A percentile compares a stretch with the other conserved stretches of the same genome.
These are phyloP conservation scores for Calliopum simillimum DNA, from an alignment of 2,888 invertebrate genomes.

Conservation along the genomic window DNA sequence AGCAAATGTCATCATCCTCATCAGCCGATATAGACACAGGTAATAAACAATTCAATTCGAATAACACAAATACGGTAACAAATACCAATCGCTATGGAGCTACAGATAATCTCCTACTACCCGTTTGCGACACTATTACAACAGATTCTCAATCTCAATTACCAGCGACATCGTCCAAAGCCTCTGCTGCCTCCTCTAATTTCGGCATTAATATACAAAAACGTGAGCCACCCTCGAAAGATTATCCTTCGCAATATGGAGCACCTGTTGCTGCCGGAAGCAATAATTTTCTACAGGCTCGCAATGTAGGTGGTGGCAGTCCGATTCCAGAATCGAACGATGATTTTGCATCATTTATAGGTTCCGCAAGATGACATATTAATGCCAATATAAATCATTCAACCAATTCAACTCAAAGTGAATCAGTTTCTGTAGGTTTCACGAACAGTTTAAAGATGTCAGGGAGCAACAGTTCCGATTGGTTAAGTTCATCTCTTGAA, in stretches of 20 bases:
- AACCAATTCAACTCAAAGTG: slow-evolving; percentile 45
- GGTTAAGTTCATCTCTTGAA: slow-evolving; percentile 48
- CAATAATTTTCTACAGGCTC: slow-evolving; percentile 56
- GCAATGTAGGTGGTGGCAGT: slow-evolving; percentile 45
- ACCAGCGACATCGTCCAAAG: slow-evolving; percentile 44
- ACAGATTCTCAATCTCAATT: slow-evolving; percentile 50
- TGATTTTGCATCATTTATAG: slow-evolving; percentile 57
- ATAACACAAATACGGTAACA: slow-evolving; percentile 44
- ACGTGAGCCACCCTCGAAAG: slow-evolving; percentile 50
- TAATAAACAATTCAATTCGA: slow-evolving; percentile 48
- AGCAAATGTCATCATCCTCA: slow-evolving; percentile 9
- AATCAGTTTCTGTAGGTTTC: slow-evolving; percentile 59
- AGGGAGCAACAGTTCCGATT: slow-evolving; percentile 55
- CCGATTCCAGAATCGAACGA: slow-evolving; percentile 61
- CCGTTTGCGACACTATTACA: slow-evolving; percentile 47
- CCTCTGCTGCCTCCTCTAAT: slow-evolving; percentile 41
- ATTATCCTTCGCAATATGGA: slow-evolving; percentile 52
- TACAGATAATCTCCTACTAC: slow-evolving; percentile 56
- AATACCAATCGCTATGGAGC: slow-evolving; percentile 58
- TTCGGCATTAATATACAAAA: slow-evolving; percentile 51
- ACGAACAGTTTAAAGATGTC: slow-evolving; percentile 60
- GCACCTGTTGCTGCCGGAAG: slow-evolving; percentile 49
- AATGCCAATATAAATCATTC: neutral
- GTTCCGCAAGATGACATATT: slow-evolving; percentile 58
- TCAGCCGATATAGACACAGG: slow-evolving; percentile 48